Percentiles rank a stretch among this genome's conserved stretches.
These are phyloP conservation scores for Drosophila borborema DNA, from an alignment of 2,888 invertebrate genomes.

Conservation along the genomic window DNA sequence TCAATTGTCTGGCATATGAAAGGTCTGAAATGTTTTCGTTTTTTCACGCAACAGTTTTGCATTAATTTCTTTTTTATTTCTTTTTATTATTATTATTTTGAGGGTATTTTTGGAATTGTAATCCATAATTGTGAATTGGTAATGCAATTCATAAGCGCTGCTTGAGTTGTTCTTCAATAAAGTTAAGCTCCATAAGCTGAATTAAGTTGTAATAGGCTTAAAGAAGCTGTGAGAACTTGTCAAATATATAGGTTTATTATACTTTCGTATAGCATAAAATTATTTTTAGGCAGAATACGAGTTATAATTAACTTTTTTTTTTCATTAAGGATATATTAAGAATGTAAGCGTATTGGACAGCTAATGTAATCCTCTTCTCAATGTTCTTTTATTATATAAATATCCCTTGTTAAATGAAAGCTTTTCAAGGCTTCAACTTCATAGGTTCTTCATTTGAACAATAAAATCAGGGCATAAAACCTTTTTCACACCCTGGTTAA, in stretches of 20 bases:
- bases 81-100: neutral
- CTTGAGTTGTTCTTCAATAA: neutral
- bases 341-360: neutral
- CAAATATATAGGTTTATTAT: no score
- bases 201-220: constrained; percentile 7
- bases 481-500: neutral
- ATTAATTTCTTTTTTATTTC: neutral
- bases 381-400: neutral
- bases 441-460: no score
- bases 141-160: constrained; percentile 21
- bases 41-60: constrained; percentile 23
- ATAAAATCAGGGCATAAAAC: neutral
- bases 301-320: neutral
- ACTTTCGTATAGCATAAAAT: neutral
- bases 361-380: neutral
- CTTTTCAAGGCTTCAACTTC: neutral
- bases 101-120: constrained; percentile 3
- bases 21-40: constrained; percentile 39
- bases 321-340: neutral
- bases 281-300: neutral
- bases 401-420: neutral
- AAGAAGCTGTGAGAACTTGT: neutral
- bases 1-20: constrained; percentile 72
- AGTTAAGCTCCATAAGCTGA: neutral
- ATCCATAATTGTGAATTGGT: constrained; percentile 8